Conservation (phyloP, 2,113 vertebrate genomes). For the Erythrolamprus reginae region DNA sequence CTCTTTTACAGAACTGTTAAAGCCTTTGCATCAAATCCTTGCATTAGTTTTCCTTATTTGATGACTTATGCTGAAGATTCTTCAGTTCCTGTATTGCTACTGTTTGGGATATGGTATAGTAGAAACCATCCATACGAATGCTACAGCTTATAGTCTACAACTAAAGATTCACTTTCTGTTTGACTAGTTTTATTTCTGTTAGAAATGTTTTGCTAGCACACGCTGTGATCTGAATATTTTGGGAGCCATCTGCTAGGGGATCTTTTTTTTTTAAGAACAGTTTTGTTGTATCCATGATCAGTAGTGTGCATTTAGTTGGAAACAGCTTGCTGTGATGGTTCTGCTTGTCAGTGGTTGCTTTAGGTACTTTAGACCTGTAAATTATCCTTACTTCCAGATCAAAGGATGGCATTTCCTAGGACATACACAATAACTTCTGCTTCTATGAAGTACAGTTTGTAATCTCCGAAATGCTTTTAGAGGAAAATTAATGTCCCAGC, state of each 20-base stretch:
- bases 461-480: not conserved
- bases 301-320: constrained; percentile 4
- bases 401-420: constrained; percentile 8
- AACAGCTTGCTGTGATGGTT: not conserved
- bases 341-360: not conserved
- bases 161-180: not conserved
- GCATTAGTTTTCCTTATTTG: not conserved
- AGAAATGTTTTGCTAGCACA: constrained; percentile 4
- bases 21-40: not conserved
- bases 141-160: not conserved
- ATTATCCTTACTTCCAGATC: not conserved
- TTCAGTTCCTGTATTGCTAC: not conserved
- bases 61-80: not conserved
- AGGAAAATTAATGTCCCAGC: not conserved
- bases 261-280: not conserved
- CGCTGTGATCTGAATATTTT: not conserved
- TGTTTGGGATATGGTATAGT: not conserved
- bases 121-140: not conserved
- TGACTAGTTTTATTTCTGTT: not conserved
- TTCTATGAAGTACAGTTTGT: not conserved
- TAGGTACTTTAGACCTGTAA: not conserved
- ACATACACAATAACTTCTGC: not conserved
- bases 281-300: not conserved
- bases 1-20: not conserved
- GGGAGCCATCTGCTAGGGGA: not conserved